Base-by-base conservation (phyloP, 2,797 vertebrate genomes). In the Enteromius trimaculatus region DNA sequence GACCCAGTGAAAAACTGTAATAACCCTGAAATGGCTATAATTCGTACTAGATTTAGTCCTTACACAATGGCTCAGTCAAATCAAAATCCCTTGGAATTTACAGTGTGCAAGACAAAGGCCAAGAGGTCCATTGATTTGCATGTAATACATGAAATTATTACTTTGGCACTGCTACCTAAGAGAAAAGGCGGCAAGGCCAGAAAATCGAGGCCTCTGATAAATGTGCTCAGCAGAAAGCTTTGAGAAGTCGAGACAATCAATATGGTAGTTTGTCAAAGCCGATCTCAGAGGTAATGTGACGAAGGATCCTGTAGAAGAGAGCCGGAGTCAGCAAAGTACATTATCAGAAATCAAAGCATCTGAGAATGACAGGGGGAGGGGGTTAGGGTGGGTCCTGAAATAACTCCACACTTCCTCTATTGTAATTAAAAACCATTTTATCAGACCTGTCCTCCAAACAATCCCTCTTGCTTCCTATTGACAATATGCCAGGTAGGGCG, bases 391-490 rank as follows among this genome's bases (percentile, higher is more conserved):
- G 92, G 92, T 89, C 91, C 88, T 90, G 77, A 89, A 90, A 88
- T 93, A 93, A 95, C 94, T 95, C 95, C 94, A 94, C 94, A 94
- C 96, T 96, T 95, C 93, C 93, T 90, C 93, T 71, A 90, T 96
- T 94, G 96, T 99, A 98, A 98, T 98, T 99, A 98, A 98, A 97
- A 97, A 92, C 92, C 93, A 93, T 97, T 98, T 97, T 94, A 97
- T 97, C 96, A 97, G 93, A 90, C 89, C 92, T 86, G 90, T 90
- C 88, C 91, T 90, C 92, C 92, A 93, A 92, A 92, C 90, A 90
- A 90, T 93, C 91, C 93, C 94, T 93, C 94, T 92, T 90, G 89
- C 93, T 90, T 92, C 89, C 86, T 95, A 98, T 96, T 91, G 97
- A 97, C 92, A 90, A 92, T 92, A 90, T 91, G 91, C 86, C 89